These are phyloP conservation scores for Campopleginae sp. DNA, from an alignment of 2,888 invertebrate genomes.

Conservation along the genomic window DNA sequence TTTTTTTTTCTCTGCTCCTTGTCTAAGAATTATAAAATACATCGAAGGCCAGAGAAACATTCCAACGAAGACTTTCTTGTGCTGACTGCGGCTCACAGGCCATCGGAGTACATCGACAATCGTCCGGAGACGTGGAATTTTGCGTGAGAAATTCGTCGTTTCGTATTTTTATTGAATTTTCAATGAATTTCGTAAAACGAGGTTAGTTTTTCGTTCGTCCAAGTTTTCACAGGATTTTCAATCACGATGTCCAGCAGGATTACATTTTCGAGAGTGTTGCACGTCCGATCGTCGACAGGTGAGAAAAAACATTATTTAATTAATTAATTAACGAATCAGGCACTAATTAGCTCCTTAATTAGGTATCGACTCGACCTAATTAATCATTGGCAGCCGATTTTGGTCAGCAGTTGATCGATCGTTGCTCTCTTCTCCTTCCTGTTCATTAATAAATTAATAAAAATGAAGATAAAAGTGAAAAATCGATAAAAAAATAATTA, in stretches of 20 bases:
- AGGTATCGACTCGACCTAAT: neutral
- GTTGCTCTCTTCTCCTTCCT: neutral
- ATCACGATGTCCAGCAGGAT: slow-evolving; percentile 81
- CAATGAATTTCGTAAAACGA: neutral
- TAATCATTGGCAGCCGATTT: neutral
- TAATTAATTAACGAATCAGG: neutral
- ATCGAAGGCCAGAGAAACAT: slow-evolving; percentile 73
- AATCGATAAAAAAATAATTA: no score
- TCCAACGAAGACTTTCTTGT: slow-evolving; percentile 74
- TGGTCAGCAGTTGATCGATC: neutral
- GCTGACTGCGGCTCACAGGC: slow-evolving; percentile 68
- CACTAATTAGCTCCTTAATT: neutral
- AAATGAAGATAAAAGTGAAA: no score
- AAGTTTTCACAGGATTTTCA: slow-evolving; percentile 85
- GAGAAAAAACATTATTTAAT: slow-evolving; percentile 59
- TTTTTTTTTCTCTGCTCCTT: slow-evolving; percentile 18
- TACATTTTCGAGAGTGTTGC: slow-evolving; percentile 84
- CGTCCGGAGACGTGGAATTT: slow-evolving; percentile 79
- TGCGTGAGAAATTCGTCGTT: slow-evolving; percentile 71
- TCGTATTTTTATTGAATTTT: slow-evolving; percentile 8
- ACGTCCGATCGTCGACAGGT: slow-evolving; percentile 85
- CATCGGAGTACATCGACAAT: slow-evolving; percentile 75
- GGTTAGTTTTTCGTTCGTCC: slow-evolving; percentile 6
- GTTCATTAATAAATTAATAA: neutral
- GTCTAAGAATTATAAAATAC: slow-evolving; percentile 74